Conservation (phyloP, 2,797 vertebrate species). For the Uromys caudimaculatus region DNA sequence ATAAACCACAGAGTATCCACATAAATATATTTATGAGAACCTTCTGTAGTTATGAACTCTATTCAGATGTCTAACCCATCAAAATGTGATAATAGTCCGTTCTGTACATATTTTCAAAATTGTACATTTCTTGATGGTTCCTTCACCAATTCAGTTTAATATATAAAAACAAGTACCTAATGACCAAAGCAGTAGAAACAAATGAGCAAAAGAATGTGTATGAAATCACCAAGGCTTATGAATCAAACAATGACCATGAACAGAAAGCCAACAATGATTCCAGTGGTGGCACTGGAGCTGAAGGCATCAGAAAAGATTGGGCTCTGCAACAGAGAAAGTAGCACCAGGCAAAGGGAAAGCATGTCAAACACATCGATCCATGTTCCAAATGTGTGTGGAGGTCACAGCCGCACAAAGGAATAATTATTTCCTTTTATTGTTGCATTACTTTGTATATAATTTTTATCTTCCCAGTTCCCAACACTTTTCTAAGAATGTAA, state of each 20-base stretch:
- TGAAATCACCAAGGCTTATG: neutral
- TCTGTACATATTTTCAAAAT: slow-evolving; percentile 36
- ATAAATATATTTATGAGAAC: neutral
- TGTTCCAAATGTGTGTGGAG: neutral
- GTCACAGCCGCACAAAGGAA: neutral
- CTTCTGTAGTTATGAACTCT: slow-evolving; percentile 42
- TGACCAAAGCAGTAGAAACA: neutral
- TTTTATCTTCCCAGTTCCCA: neutral
- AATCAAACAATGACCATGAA: neutral
- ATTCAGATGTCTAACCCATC: neutral
- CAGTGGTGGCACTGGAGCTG: neutral
- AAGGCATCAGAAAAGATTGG: neutral
- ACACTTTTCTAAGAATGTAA: neutral
- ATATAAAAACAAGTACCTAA: slow-evolving; percentile 15
- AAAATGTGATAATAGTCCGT: neutral
- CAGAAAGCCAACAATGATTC: neutral
- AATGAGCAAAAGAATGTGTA: slow-evolving; percentile 2
- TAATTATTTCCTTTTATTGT: neutral
- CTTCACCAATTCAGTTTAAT: neutral
- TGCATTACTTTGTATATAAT: neutral
- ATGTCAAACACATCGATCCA: neutral
- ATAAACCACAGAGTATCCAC: neutral
- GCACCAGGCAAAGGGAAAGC: neutral
- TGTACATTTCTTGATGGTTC: neutral
- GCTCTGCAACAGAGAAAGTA: neutral